phyloP scores from a whole-genome alignment of 2,113 vertebrate species.

The Neolamprologus devosi region DNA sequence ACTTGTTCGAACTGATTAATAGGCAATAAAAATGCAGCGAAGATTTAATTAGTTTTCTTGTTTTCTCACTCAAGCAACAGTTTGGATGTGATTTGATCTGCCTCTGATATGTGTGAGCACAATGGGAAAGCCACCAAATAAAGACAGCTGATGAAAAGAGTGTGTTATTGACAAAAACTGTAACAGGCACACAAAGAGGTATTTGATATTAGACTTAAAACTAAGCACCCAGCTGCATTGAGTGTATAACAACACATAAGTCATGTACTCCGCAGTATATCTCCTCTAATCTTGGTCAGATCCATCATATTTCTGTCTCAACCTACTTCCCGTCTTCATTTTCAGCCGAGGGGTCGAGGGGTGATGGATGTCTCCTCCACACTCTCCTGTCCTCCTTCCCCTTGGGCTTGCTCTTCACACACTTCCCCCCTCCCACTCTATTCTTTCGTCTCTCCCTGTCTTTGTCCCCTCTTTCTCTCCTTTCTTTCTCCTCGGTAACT shows the following conservation, averaged over 20 bases:
- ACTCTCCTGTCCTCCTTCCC: constrained; percentile 34
- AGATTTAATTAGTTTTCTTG: constrained; percentile 16
- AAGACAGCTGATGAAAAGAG: not conserved
- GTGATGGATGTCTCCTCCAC: constrained; percentile 57
- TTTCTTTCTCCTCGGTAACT: constrained; percentile 64
- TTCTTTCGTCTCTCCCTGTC: not conserved
- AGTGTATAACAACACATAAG: not conserved
- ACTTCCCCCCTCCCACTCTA: not conserved
- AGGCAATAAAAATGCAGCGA: not conserved
- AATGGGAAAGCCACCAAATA: not conserved
- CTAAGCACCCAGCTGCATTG: not conserved
- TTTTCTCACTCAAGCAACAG: constrained; percentile 6
- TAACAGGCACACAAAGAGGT: not conserved
- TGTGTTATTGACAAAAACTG: not conserved
- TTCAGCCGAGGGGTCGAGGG: constrained; percentile 35
- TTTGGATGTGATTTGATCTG: not conserved
- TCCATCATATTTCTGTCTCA: constrained; percentile 50
- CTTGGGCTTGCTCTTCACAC: constrained; percentile 28
- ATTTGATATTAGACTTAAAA: not conserved
- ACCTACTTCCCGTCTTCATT: constrained; percentile 43
- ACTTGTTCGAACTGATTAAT: not conserved
- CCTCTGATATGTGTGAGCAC: not conserved
- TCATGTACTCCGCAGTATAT: not conserved
- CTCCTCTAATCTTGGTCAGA: constrained; percentile 19
- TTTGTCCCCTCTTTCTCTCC: constrained; percentile 2